These are phyloP conservation scores for Indicator indicator DNA, from an alignment of 2,113 vertebrate genomes.

Conservation along the genomic window DNA sequence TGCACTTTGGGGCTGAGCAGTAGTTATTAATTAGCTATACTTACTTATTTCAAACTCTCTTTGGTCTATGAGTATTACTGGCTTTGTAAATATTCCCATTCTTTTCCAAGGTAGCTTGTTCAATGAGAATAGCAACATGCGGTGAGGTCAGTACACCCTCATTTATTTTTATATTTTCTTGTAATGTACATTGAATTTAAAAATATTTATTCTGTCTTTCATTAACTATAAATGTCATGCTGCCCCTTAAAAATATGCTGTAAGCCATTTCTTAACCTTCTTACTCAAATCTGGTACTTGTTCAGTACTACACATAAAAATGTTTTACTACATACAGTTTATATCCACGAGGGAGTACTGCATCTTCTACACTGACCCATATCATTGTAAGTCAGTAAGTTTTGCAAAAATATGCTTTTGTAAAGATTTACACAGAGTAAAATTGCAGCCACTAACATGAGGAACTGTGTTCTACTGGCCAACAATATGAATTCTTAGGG, in stretches of 20 bases:
- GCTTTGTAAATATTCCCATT: background rate
- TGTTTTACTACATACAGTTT: background rate
- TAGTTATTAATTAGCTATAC: background rate
- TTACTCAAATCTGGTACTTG: background rate
- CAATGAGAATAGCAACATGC: conserved; percentile 33
- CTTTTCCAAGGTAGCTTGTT: conserved; percentile 55
- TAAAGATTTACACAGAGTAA: background rate
- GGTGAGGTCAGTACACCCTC: conserved; percentile 59
- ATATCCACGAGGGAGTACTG: background rate
- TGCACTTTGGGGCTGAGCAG: background rate
- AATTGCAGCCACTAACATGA: background rate
- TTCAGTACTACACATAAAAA: background rate
- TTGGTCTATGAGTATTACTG: background rate
- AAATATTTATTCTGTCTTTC: conserved; percentile 51
- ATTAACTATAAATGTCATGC: conserved; percentile 5
- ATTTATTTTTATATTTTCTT: conserved; percentile 71
- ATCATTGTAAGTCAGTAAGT: background rate
- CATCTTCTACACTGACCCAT: background rate
- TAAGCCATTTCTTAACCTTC: background rate
- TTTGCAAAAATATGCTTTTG: background rate
- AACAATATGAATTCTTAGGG: accelerated
- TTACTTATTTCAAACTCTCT: background rate
- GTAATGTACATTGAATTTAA: conserved; percentile 29
- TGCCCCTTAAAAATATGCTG: background rate
- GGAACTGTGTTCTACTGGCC: background rate